Evolutionary conservation across 2,888 invertebrate genomes (phyloP), one percentile per base, ranked within the genome.

Genomic region (Priocnemis perturbator): DNA sequence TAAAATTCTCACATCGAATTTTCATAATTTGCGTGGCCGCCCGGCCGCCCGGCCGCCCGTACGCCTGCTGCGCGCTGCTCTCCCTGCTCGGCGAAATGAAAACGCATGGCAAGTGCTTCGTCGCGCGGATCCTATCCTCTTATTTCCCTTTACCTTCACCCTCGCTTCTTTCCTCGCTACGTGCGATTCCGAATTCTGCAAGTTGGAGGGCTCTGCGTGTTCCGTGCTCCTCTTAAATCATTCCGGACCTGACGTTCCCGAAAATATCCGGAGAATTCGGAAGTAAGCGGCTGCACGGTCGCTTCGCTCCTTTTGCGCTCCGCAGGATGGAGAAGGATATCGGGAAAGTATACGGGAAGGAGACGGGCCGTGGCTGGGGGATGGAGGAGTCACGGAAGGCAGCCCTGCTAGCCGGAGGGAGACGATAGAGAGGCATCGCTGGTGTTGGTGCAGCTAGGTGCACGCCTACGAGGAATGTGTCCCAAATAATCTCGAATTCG

Each of bases 401-500:
- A 37, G 37, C 37, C 37, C 37, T 37, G 4, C 37, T 37, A 37
- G 37, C 37, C 37, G 37, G 44, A 3, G 45, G 19, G 58, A 9
- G 44, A 58, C 19, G 37, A 37, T 37, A 14, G 20, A 14, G 58
- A 58, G 21, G 5, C 64, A 55, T 62, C 75, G 67, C 72, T 69
- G 69, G 71, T 68, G 73, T 67, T 73, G 70, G 76, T 65, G 73
- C 73, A 77, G 63, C 72, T 65, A 73, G 78, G 72, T 76, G 76
- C 74, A 78, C 81, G 84, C 79, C 85, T 85, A 81, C 76, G 79
- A 76, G 81, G 81, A 77, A 77, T 74, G 82, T 78, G 83, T 84
- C 83, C 83, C 80, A 83, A 84, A 85, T 86, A 86, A 81, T 85
- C 83, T 67, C 64, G 76, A 83, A 83, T 86, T 85, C 82, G 81